These are phyloP conservation scores for Craseonycteris thonglongyai DNA, from an alignment of 2,113 vertebrate genomes.

Conservation along the genomic window DNA sequence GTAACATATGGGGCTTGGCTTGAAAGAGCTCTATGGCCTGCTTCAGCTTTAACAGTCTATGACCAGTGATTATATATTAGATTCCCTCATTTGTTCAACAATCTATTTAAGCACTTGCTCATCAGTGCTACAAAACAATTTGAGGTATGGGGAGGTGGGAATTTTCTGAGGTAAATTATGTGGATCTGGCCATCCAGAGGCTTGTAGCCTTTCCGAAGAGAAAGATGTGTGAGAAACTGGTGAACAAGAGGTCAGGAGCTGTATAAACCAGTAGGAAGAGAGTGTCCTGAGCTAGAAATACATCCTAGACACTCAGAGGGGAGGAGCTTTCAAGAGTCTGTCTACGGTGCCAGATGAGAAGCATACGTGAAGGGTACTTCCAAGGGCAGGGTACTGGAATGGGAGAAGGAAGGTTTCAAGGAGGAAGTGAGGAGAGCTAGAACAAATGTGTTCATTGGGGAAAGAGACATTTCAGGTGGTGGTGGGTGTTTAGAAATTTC, in stretches of 20 bases:
- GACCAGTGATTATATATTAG: neutral
- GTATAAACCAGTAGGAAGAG: neutral
- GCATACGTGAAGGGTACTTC: neutral
- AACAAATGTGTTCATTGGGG: neutral
- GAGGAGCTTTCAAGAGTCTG: neutral
- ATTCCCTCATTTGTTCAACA: neutral
- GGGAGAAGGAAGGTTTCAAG: neutral
- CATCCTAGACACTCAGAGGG: neutral
- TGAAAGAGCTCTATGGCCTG: neutral
- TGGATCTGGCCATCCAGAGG: neutral
- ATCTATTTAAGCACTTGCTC: neutral
- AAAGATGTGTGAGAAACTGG: neutral
- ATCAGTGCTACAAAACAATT: neutral
- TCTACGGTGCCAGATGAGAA: neutral
- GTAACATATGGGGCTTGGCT: neutral
- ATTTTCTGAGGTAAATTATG: neutral
- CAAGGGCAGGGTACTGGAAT: neutral
- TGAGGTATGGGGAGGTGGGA: neutral
- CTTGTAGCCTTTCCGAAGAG: neutral
- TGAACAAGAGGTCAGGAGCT: neutral
- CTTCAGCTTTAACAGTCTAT: neutral
- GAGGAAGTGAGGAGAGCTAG: neutral
- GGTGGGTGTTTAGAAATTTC: neutral
- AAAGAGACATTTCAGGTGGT: neutral
- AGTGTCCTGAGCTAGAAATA: neutral